phyloP scores from a whole-genome alignment of 1,140 invertebrate genomes.

The Akabosia matsudoensis region DNA sequence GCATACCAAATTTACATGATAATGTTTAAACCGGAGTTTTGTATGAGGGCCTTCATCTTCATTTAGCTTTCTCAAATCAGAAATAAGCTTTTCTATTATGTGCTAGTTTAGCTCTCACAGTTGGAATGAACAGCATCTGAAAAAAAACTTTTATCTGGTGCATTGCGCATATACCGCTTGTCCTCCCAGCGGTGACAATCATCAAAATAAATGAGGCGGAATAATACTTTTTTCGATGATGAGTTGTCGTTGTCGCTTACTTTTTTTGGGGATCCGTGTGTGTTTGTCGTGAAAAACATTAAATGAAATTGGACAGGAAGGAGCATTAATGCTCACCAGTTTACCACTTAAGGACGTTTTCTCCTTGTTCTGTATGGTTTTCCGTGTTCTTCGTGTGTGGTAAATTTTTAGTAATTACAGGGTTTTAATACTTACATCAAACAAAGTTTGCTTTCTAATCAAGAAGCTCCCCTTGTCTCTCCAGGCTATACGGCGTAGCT shows the following conservation, averaged over 20 bases:
- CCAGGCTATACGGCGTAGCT: too few species aligned
- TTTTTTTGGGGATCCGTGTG: not conserved
- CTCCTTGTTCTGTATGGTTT: too few species aligned
- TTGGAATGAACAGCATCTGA: not conserved
- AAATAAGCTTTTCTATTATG: too few species aligned
- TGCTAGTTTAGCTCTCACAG: not conserved
- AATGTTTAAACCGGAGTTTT: not conserved
- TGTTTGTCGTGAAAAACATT: not conserved
- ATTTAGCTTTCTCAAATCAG: not conserved
- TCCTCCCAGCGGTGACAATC: constrained; percentile 1
- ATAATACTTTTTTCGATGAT: not conserved
- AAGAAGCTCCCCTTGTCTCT: too few species aligned
- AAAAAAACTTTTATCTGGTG: not conserved
- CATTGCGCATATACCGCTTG: not conserved
- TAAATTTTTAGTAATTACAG: too few species aligned
- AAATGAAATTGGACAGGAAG: not conserved
- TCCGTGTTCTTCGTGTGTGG: too few species aligned
- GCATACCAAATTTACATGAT: not conserved
- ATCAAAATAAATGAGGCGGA: constrained; percentile 8
- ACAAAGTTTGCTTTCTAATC: too few species aligned
- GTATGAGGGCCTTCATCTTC: too few species aligned
- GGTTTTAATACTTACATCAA: too few species aligned
- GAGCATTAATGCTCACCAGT: too few species aligned
- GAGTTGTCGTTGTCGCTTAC: too few species aligned
- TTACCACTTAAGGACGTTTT: too few species aligned